Conservation (phyloP, 2,113 vertebrate species). For the Pteruthius melanotis region DNA sequence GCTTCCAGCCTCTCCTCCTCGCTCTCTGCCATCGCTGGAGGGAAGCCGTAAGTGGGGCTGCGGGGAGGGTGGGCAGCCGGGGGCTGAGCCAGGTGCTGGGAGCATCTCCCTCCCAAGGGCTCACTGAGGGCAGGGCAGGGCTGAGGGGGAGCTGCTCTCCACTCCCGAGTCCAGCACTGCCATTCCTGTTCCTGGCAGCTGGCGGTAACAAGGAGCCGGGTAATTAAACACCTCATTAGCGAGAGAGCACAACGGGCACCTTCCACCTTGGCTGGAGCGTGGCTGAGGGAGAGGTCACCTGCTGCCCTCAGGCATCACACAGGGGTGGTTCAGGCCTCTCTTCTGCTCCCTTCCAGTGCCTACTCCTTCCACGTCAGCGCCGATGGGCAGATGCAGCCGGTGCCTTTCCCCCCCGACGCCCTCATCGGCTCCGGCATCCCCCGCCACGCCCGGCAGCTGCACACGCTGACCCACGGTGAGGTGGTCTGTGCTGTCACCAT, state of each 20-base stretch:
- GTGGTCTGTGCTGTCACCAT: constrained; percentile 92
- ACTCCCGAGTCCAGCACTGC: rapidly evolving
- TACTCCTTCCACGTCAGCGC: constrained; percentile 76
- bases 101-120: neutral
- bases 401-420: constrained; percentile 86
- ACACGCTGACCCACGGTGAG: constrained; percentile 87
- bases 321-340: neutral
- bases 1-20: constrained; percentile 78
- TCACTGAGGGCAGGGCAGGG: neutral
- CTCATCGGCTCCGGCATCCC: constrained; percentile 82
- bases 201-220: neutral
- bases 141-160: neutral
- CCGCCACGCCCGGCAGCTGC: constrained; percentile 83
- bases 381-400: constrained; percentile 90
- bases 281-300: neutral
- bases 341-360: neutral
- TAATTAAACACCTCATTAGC: neutral
- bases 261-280: rapidly evolving
- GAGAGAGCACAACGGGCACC: neutral
- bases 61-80: neutral
- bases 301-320: rapidly evolving
- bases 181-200: neutral
- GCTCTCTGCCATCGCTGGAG: constrained; percentile 77
- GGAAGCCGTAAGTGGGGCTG: constrained; percentile 82
- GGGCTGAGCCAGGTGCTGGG: too few species aligned